Evolutionary conservation across 92 coral and sea anemone genomes (phyloP), one percentile per base, ranked within the genome.

Genomic region (Phenganax stokvisi): DNA sequence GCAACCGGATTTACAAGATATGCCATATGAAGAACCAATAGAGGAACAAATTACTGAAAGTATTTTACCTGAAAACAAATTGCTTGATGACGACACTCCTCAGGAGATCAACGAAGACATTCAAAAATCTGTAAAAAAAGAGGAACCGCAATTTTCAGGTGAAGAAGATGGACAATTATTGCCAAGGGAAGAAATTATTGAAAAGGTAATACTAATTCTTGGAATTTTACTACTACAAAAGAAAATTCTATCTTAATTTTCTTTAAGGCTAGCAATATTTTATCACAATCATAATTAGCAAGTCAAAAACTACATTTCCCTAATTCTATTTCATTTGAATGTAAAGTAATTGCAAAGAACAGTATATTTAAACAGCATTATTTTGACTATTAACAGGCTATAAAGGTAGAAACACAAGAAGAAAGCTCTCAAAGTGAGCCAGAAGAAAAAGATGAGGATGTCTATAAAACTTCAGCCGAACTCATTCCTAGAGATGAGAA

Each of bases 41-140:
- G 75, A 71, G 10, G 75, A 9, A 75, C 66, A n/a, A 54, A 15
- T 59, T 29, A 29, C 30, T 7, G 81, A 77, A 77, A 77, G 37
- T 11, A 58, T 53, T 73, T 37, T 52, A 28, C 58, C 77, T 12
- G 83, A 63, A 52, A 61, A 63, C 8, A 10, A 16, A n/a, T 69
- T 30, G 10, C 6, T 29, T 6, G 56, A 79, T 16, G 74, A 68
- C 16, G 73, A 30, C 16, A 29, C 7, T 68, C 73, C 73, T 16
- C 31, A 12, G 16, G 73, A 68, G 7, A 68, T 68, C 31, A 11
- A 9, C 0, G 73, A 68, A 28, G 53, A 68, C 1, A 37, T 68
- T 68, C 53, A 68, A 9, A 68, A 30, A 37, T 68, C 73, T 68
- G 31, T 29, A 12, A 30, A 68, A 7, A 28, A 68, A n/a, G 54